A percentile compares a stretch with the other conserved stretches of the same genome.
These are phyloP conservation scores for Aphelenchoides fujianensis DNA, from an alignment of 1,140 invertebrate genomes.

Conservation along the genomic window DNA sequence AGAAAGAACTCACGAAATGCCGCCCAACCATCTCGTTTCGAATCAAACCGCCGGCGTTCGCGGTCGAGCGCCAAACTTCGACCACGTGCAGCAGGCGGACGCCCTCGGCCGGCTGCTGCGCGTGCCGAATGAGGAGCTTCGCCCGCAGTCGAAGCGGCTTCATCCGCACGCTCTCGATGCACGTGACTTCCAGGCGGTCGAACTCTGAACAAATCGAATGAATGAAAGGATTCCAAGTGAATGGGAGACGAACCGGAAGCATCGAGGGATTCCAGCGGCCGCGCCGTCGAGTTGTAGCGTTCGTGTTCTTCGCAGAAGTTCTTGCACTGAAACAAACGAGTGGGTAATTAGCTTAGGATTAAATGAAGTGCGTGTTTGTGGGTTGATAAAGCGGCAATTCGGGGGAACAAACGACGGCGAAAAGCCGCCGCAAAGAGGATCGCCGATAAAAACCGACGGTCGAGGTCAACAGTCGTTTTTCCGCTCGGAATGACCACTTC, in stretches of 20 bases:
- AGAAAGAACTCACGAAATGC: conserved; percentile 1
- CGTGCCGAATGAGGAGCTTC: background rate
- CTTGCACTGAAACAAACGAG: background rate
- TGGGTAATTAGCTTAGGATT: background rate
- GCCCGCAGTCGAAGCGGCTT: background rate
- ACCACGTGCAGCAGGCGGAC: background rate
- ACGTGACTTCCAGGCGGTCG: background rate
- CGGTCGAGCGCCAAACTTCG: conserved; percentile 9
- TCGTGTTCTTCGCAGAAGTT: conserved; percentile 1
- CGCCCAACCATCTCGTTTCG: background rate
- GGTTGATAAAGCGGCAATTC: too few relatives aligned
- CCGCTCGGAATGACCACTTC: background rate
- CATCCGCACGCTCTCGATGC: background rate
- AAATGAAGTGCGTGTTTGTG: too few relatives aligned
- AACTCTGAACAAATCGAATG: conserved; percentile 12
- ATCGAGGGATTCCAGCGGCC: background rate
- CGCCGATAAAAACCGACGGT: background rate
- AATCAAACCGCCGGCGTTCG: background rate
- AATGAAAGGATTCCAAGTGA: too few relatives aligned
- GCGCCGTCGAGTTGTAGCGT: background rate
- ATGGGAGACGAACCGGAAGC: background rate
- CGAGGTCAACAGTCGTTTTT: background rate
- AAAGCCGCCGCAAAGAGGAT: background rate
- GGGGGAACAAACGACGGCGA: background rate
- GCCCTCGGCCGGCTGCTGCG: background rate